phyloP scores from a whole-genome alignment of 2,113 vertebrate genomes.

The Phaetusa simplex region DNA sequence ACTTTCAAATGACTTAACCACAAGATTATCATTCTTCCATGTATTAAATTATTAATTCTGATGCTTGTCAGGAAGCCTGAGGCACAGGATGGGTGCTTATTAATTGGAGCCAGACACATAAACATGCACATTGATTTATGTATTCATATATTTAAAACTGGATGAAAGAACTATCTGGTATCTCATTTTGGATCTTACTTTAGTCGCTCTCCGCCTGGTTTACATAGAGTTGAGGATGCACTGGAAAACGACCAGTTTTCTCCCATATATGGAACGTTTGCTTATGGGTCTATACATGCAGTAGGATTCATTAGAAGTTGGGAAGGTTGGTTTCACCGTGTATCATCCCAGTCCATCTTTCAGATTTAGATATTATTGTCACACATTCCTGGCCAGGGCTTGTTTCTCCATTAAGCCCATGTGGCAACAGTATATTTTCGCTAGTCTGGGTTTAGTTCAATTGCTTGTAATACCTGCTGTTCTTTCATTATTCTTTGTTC shows the following conservation, averaged over 20 bases:
- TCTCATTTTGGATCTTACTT: conserved; percentile 51
- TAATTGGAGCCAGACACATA: conserved; percentile 66
- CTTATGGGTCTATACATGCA: conserved; percentile 2
- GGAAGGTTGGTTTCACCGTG: background rate
- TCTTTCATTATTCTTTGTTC: background rate
- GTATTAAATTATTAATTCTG: conserved; percentile 63
- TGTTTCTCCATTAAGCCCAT: background rate
- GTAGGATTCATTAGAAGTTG: background rate
- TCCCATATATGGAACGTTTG: background rate
- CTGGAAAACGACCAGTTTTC: conserved; percentile 23
- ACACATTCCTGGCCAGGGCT: conserved; percentile 2
- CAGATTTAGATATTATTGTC: conserved; percentile 10
- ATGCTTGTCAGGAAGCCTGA: conserved; percentile 57
- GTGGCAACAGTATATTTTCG: background rate
- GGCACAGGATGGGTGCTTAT: conserved; percentile 64
- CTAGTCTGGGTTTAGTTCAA: background rate
- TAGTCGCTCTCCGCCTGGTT: conserved; percentile 20
- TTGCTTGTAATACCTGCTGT: background rate
- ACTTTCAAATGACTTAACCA: conserved; percentile 53
- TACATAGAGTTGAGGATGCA: conserved; percentile 30
- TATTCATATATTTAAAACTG: conserved; percentile 60
- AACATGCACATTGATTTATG: conserved; percentile 62
- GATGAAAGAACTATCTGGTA: conserved; percentile 57
- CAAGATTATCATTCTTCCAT: conserved; percentile 50
- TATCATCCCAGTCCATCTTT: background rate